A percentile compares a stretch with the other conserved stretches of the same genome.
These are phyloP conservation scores for Drosophila simulans DNA, from an alignment of 1,140 invertebrate species.

Conservation along the genomic window DNA sequence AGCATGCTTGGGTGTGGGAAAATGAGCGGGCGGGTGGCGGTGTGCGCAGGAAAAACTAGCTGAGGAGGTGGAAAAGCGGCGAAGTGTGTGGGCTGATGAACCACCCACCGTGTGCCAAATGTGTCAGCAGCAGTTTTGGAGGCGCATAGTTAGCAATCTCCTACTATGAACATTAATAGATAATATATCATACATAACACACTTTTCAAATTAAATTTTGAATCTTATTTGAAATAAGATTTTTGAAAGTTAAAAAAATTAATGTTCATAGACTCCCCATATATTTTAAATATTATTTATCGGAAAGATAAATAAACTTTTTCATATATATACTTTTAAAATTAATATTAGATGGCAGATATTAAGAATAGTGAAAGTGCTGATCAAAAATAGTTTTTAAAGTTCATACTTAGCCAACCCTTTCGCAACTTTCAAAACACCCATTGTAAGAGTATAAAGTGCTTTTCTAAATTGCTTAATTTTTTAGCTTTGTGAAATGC, in stretches of 20 bases:
- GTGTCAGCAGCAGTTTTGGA: slow-evolving; percentile 60
- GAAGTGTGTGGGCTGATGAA: neutral
- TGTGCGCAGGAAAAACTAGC: slow-evolving; percentile 6
- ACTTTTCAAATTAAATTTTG: neutral
- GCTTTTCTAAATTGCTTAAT: slow-evolving; percentile 22
- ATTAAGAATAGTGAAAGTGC: neutral
- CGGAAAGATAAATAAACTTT: too few species aligned
- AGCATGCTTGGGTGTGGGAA: slow-evolving; percentile 30
- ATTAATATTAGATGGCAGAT: too few species aligned
- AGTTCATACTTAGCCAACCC: too few species aligned
- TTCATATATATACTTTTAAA: too few species aligned
- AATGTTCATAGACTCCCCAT: too few species aligned
- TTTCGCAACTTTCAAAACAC: neutral
- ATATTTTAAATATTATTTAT: too few species aligned
- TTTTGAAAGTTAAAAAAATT: too few species aligned
- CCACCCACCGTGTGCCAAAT: slow-evolving; percentile 62
- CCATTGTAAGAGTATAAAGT: neutral
- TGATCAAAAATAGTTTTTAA: too few species aligned
- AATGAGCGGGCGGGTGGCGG: neutral
- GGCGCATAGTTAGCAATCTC: slow-evolving; percentile 27
- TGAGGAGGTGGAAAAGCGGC: slow-evolving; percentile 17
- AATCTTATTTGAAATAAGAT: neutral
- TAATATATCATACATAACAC: neutral
- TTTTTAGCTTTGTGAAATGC: slow-evolving; percentile 7
- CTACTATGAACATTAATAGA: neutral